Conservation (phyloP, 2,888 invertebrate species). For the Pharmacophagus antenor region DNA sequence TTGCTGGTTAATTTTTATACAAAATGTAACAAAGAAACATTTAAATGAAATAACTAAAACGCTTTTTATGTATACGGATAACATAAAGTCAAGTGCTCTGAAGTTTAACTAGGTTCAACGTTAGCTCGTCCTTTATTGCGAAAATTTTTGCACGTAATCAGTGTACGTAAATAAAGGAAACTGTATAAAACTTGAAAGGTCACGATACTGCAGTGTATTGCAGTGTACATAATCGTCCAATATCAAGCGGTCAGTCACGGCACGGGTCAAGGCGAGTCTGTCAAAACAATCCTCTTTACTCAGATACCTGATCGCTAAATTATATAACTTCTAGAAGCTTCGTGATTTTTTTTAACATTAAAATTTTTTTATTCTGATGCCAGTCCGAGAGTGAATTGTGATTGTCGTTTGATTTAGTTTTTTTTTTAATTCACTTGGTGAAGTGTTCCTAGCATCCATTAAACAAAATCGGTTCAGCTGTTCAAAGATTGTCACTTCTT, state of each 20-base stretch:
- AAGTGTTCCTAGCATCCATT: too few relatives aligned
- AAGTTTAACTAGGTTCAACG: slow-evolving; percentile 26
- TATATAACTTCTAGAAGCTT: slow-evolving; percentile 18
- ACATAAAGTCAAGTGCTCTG: slow-evolving; percentile 18
- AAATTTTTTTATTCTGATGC: too few relatives aligned
- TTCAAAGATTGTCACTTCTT: too few relatives aligned
- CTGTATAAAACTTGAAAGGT: slow-evolving; percentile 53
- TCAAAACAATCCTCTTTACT: slow-evolving; percentile 45
- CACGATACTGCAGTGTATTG: slow-evolving; percentile 47
- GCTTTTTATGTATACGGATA: slow-evolving; percentile 8
- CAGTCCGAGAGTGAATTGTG: too few relatives aligned
- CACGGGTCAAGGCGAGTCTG: slow-evolving; percentile 57
- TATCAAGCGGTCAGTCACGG: slow-evolving; percentile 44
- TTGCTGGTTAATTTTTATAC: neutral
- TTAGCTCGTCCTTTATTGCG: slow-evolving; percentile 7
- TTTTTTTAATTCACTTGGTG: too few relatives aligned
- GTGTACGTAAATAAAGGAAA: slow-evolving; percentile 32
- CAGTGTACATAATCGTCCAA: slow-evolving; percentile 41
- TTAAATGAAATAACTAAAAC: slow-evolving; percentile 2
- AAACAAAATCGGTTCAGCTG: too few relatives aligned
- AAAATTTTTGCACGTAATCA: slow-evolving; percentile 21
- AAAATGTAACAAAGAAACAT: neutral
- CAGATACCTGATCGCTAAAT: slow-evolving; percentile 13
- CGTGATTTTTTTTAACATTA: neutral
- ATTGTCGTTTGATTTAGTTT: too few relatives aligned